Conservation (phyloP, 2,888 invertebrate species). For the Helleia helle region DNA sequence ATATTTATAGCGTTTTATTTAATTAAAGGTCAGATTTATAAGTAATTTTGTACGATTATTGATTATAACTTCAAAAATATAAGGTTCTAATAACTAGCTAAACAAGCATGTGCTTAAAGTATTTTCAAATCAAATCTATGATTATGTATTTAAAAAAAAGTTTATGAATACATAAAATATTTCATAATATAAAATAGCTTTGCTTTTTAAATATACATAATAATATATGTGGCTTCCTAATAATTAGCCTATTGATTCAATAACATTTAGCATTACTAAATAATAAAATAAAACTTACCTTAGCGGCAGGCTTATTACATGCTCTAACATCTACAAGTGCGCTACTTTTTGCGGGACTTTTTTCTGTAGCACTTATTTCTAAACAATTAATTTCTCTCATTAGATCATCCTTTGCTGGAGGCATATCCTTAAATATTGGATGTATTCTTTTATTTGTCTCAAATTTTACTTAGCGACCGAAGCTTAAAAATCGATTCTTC, state of each 20-base stretch:
- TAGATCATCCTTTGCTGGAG: conserved; percentile 67
- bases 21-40: too few species aligned
- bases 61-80: too few species aligned
- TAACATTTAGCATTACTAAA: neutral
- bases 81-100: too few species aligned
- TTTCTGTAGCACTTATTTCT: conserved; percentile 61
- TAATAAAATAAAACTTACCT: conserved; percentile 56
- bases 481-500: conserved; percentile 11
- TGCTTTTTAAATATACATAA: conserved; percentile 1
- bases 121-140: too few species aligned
- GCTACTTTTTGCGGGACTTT: conserved; percentile 63
- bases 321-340: conserved; percentile 77
- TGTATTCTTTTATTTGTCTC: conserved; percentile 9
- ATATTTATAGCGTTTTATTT: too few species aligned
- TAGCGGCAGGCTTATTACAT: conserved; percentile 78
- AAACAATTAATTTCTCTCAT: conserved; percentile 62
- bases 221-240: neutral
- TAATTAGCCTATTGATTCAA: neutral
- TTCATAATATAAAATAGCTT: neutral
- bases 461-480: conserved; percentile 4
- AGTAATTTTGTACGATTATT: too few species aligned
- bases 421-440: conserved; percentile 58
- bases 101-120: too few species aligned
- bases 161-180: too few species aligned
- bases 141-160: too few species aligned